Base-by-base conservation (phyloP, 2,888 invertebrate species). In the Euzetes globulus region DNA sequence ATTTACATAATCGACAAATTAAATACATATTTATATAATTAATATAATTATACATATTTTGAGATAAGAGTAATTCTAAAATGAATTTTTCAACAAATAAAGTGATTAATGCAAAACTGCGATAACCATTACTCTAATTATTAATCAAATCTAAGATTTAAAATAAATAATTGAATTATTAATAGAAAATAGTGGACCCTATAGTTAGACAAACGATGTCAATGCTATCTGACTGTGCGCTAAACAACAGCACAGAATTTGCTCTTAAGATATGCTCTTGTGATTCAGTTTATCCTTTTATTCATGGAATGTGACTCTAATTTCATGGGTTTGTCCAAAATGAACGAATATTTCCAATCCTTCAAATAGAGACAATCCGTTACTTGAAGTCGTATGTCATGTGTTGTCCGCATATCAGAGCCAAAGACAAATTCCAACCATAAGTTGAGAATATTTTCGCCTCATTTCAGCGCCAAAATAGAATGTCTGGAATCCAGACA, bases 391-490 rank as follows among this genome's bases (percentile, higher is more conserved):
- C 52, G 2, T 25, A 19, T 22, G 22, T 55, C 55, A 55, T 7
- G 4, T n/a, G 52, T 52, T 52, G 19, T 52, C 19, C 19, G 6
- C 52, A 52, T 55, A 22, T 25, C 33, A 33, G 37, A 37, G 63
- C n/a, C 63, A 63, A 37, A 63, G n/a, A 27, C 63, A 37, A 55
- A 63, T n/a, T 33, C 63, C 19, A 55, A 19, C n/a, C 37, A 68
- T 45, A 22, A 45, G 11, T 68, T 68, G 41, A 68, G 33, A 37
- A 68, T 13, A 37, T 45, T 68, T 65, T 65, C n/a, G 41, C 68
- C n/a, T n/a, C 11, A n/a, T 68, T 68, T 68, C 68, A 13, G 60
- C n/a, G 68, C 11, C 25, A 33, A 63, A 45, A 5, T 2, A 41
- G 2, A 45, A 22, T n/a, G 45, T 68, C 45, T 68, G 22, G 37